Evolutionary conservation across 2,888 invertebrate genomes (phyloP).

Genomic region (Tetrapedia diversipes): DNA sequence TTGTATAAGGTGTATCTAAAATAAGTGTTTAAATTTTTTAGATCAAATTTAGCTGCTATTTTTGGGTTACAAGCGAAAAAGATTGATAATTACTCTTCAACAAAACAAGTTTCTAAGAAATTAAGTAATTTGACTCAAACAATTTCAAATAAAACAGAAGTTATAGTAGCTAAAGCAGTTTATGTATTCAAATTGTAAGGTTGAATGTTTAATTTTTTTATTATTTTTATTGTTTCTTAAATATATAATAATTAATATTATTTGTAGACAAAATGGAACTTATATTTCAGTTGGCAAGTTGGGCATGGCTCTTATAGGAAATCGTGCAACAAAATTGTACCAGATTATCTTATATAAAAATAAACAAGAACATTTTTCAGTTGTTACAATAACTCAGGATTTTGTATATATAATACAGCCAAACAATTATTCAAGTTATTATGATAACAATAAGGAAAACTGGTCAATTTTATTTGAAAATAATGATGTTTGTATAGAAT

Average conservation of each 20-base stretch:
- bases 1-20: background rate
- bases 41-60: constrained; percentile 76
- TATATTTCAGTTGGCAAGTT: constrained; percentile 78
- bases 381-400: constrained; percentile 71
- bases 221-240: background rate
- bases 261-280: constrained; percentile 75
- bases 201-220: background rate
- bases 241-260: constrained; percentile 19
- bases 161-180: constrained; percentile 75
- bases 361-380: constrained; percentile 76
- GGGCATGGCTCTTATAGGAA: constrained; percentile 79
- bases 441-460: constrained; percentile 84
- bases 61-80: constrained; percentile 66
- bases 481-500: constrained; percentile 74
- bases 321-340: constrained; percentile 70
- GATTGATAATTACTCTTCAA: constrained; percentile 33
- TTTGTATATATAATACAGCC: constrained; percentile 76
- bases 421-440: constrained; percentile 79
- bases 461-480: constrained; percentile 85
- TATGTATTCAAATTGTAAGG: constrained; percentile 77
- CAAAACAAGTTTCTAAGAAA: constrained; percentile 61
- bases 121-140: constrained; percentile 55
- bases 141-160: constrained; percentile 69
- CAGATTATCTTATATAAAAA: constrained; percentile 79
- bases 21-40: constrained; percentile 46